Conservation (phyloP, 2,113 vertebrate species). For the Patagioenas fasciata region DNA sequence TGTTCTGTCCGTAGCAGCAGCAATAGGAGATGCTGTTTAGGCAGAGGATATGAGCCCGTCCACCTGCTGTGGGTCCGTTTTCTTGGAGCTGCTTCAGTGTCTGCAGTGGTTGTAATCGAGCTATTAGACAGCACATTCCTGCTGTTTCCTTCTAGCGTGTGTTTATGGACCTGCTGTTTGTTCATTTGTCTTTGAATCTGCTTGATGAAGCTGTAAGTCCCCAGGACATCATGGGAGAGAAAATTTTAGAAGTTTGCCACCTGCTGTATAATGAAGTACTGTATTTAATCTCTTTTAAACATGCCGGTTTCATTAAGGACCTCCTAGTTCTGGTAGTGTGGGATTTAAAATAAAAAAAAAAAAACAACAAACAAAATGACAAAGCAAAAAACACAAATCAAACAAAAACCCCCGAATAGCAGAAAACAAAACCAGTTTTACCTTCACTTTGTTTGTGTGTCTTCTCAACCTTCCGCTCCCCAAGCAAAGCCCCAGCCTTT, state of each 20-base stretch:
- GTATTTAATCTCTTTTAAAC: background rate
- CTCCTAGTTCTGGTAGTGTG: background rate
- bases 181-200: background rate
- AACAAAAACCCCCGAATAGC: too few species aligned
- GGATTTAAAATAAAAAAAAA: too few species aligned
- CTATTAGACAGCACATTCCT: background rate
- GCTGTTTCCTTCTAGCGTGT: background rate
- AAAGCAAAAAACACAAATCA: background rate
- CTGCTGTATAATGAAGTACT: background rate
- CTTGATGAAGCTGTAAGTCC: background rate
- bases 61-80: background rate
- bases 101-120: background rate
- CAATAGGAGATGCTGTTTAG: background rate
- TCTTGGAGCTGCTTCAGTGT: background rate
- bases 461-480: background rate
- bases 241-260: background rate
- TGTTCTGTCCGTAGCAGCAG: background rate
- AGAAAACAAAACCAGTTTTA: background rate
- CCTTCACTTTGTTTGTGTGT: background rate
- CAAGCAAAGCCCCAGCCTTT: background rate
- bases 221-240: background rate
- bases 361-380: background rate
- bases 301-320: background rate
- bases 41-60: background rate
- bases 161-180: conserved; percentile 24